Evolutionary conservation across 2,113 vertebrate genomes (phyloP), one percentile per base, ranked within the genome.

Genomic region (Rynchops niger): DNA sequence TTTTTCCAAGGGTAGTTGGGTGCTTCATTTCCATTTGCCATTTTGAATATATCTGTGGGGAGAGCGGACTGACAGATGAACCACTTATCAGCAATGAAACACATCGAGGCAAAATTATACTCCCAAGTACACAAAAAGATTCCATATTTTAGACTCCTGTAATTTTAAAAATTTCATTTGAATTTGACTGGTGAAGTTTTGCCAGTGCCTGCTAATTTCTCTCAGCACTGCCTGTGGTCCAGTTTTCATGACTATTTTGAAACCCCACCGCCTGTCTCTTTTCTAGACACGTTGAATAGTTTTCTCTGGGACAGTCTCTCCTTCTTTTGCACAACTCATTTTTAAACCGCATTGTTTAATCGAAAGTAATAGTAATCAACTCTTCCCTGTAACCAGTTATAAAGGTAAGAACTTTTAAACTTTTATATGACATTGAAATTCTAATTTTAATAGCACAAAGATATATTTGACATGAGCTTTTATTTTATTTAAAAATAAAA

Each of bases 401-500:
- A 74, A 83, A 59, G 52, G 45, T 29, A 36, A 94, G 62, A 93
- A 84, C 61, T 88, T 93, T 30, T 9, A 29, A 82, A 72, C 32
- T 77, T 92, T 65, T 36, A 45, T 53, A 29, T 29, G 19, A 49
- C 69, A 74, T n/a, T 42, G 66, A 55, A 72, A 69, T 85, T 93
- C 69, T 76, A 45, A 53, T 79, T 87, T 90, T 82, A 85, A 73
- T 27, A 58, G 26, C 61, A 43, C 3, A 1, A 79, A 63, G 32
- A 63, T 55, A 15, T 84, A 81, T 87, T 79, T 87, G 73, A 83
- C 4, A 10, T 12, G 26, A 83, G 74, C 17, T 95, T 82, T 89
- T 83, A 77, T 56, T 82, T 86, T 65, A 83, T 72, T 91, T 82
- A 80, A 92, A 88, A 90, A 86, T 72, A 87, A 82, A 90, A 65